These are phyloP conservation scores for Vombatus ursinus DNA, from an alignment of 2,113 vertebrate genomes.

Conservation along the genomic window DNA sequence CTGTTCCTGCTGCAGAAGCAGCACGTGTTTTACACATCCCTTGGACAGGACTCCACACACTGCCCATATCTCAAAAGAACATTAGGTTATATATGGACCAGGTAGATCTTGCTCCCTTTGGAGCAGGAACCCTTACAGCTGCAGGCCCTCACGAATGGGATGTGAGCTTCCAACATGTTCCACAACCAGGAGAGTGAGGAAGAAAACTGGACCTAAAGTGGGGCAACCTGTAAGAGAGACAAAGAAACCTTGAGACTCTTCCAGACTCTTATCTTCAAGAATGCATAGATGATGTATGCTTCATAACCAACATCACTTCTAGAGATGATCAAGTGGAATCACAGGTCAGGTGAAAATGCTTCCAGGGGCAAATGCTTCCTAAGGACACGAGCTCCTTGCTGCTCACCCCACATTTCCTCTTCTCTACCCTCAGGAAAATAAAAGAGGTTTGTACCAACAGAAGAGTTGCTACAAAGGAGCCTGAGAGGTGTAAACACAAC, in stretches of 20 bases:
- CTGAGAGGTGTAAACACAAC: neutral
- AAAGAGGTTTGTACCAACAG: no score
- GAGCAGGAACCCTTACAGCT: neutral
- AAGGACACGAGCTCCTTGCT: neutral
- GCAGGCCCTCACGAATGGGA: neutral
- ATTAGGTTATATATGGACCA: neutral
- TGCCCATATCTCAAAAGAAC: neutral
- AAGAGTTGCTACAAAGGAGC: neutral
- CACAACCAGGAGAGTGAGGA: neutral
- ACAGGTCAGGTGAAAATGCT: neutral
- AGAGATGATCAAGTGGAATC: neutral
- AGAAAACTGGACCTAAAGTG: neutral
- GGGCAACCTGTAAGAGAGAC: neutral
- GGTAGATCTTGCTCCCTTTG: neutral
- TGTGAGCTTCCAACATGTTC: neutral
- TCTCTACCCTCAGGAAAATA: neutral
- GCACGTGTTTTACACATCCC: neutral
- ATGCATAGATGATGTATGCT: neutral
- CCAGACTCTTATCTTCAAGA: neutral
- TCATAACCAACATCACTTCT: neutral
- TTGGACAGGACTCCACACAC: neutral
- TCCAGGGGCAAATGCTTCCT: neutral
- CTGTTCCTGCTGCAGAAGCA: neutral
- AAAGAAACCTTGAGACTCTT: neutral
- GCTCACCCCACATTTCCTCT: neutral